phyloP scores from a whole-genome alignment of 2,797 vertebrate species.

The Onychomys arenicola region DNA sequence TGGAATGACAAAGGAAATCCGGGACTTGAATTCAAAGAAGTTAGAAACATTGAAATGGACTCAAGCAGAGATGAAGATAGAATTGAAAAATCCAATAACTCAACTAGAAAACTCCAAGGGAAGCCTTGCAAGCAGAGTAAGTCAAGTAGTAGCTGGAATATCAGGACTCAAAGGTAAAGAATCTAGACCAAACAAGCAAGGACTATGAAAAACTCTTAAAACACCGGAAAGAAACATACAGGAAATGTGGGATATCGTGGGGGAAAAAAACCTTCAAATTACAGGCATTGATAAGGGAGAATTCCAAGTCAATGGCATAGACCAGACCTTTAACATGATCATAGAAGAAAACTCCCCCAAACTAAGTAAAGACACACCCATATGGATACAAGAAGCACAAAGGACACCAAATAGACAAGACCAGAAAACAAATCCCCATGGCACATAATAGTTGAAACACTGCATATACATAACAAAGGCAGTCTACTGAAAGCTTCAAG shows the following conservation, averaged over 20 bases:
- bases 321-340: neutral
- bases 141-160: neutral
- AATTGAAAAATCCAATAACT: neutral
- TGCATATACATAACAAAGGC: neutral
- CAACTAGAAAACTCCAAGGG: neutral
- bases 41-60: neutral
- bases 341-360: neutral
- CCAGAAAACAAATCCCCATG: neutral
- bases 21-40: neutral
- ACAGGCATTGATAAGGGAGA: neutral
- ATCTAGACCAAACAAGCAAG: neutral
- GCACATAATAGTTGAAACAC: neutral
- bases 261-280: too few species aligned
- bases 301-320: neutral
- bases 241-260: neutral
- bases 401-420: neutral
- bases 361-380: neutral
- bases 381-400: neutral
- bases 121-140: neutral
- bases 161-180: neutral
- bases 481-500: neutral
- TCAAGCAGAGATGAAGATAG: neutral
- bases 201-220: neutral
- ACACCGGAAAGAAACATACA: neutral
- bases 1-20: too few species aligned